Percentiles rank a stretch among this genome's conserved stretches.
phyloP scores from a whole-genome alignment of 2,797 vertebrate genomes.

The Microctenopoma steveboyesi region DNA sequence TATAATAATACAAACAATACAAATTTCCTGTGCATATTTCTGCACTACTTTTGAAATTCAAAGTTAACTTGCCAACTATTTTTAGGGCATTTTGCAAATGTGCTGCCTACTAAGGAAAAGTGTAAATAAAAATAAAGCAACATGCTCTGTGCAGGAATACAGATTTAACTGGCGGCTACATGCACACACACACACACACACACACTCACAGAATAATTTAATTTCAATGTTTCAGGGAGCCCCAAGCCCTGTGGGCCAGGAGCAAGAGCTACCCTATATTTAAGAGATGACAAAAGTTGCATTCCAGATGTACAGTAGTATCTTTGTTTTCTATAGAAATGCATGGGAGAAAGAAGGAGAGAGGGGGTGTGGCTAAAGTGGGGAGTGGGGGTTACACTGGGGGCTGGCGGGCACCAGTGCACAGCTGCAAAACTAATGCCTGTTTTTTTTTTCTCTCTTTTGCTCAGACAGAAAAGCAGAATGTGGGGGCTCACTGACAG shows the following conservation, averaged over 20 bases:
- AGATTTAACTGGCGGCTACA: slow-evolving; percentile 52
- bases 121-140: slow-evolving; percentile 34
- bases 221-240: slow-evolving; percentile 81
- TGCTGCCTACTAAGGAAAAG: not conserved
- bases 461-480: slow-evolving; percentile 66
- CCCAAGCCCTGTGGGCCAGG: slow-evolving; percentile 68
- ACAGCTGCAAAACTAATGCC: slow-evolving; percentile 86
- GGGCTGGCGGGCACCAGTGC: slow-evolving; percentile 71
- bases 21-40: not conserved
- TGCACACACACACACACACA: slow-evolving; percentile 18
- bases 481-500: slow-evolving; percentile 63
- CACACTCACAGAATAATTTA: slow-evolving; percentile 67
- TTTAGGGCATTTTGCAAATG: slow-evolving; percentile 10
- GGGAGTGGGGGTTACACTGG: slow-evolving; percentile 64
- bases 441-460: slow-evolving; percentile 44
- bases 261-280: slow-evolving; percentile 78
- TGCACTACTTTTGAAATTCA: slow-evolving; percentile 18
- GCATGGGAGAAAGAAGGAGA: slow-evolving; percentile 72
- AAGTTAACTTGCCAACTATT: slow-evolving; percentile 23
- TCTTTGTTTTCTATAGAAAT: slow-evolving; percentile 87
- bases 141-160: slow-evolving; percentile 14
- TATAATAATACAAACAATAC: not conserved
- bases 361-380: slow-evolving; percentile 40
- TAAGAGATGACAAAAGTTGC: slow-evolving; percentile 87
- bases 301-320: slow-evolving; percentile 87